Conservation (phyloP, 2,888 invertebrate genomes). For the Axea sp. region DNA sequence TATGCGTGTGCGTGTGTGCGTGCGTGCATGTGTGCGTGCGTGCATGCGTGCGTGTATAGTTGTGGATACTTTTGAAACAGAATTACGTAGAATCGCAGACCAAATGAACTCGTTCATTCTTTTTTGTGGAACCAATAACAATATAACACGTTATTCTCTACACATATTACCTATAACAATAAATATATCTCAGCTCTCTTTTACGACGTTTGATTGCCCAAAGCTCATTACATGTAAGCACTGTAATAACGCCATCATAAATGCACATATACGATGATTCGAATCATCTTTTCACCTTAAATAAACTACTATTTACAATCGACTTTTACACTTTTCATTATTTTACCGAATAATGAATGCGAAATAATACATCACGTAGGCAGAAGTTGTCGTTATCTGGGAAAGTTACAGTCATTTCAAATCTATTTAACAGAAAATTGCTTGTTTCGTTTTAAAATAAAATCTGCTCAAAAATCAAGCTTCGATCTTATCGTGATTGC, state of each 20-base stretch:
- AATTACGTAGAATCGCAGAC: conserved; percentile 34
- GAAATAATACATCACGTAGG: conserved; percentile 44
- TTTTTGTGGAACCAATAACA: conserved; percentile 45
- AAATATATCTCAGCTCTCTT: conserved; percentile 77
- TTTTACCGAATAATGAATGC: conserved; percentile 45
- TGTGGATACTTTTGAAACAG: conserved; percentile 25
- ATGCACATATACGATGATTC: conserved; percentile 67
- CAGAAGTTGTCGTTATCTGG: conserved; percentile 3
- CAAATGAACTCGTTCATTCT: not conserved
- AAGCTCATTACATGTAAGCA: conserved; percentile 57
- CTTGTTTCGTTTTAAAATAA: too few species aligned
- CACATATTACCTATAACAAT: conserved; percentile 66
- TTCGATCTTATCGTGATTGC: too few species aligned
- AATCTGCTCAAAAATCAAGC: too few species aligned
- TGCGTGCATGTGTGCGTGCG: too few species aligned
- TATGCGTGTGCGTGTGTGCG: too few species aligned
- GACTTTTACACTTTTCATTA: conserved; percentile 47
- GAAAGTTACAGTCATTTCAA: not conserved
- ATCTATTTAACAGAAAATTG: too few species aligned
- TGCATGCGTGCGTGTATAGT: too few species aligned
- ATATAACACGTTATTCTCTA: conserved; percentile 45
- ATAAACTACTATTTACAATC: conserved; percentile 55
- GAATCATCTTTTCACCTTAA: conserved; percentile 46
- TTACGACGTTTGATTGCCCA: conserved; percentile 61
- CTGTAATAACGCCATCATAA: conserved; percentile 70